phyloP scores from a whole-genome alignment of 2,888 invertebrate species.

The Branchellion lobata region DNA sequence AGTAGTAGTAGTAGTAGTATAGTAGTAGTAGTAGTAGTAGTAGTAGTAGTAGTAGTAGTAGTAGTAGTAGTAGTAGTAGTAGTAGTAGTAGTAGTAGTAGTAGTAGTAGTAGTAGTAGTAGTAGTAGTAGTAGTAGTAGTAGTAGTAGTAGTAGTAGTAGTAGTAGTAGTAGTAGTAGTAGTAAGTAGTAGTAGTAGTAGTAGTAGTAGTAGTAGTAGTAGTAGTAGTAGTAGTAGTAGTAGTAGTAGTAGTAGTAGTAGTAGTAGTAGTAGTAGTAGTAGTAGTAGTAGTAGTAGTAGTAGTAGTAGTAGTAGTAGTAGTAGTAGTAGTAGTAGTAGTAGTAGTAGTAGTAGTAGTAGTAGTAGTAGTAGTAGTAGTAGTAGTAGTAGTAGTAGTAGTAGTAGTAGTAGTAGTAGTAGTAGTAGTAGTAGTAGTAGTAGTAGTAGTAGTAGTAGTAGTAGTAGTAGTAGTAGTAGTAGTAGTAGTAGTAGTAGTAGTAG shows the following conservation, averaged over 20 bases:
- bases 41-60: constrained; percentile 26
- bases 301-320: constrained; percentile 29
- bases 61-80: constrained; percentile 26
- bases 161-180: constrained; percentile 34
- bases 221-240: constrained; percentile 29
- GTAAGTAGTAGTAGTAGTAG: constrained; percentile 37
- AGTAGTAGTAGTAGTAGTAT: constrained; percentile 26
- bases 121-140: constrained; percentile 29
- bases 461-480: constrained; percentile 15
- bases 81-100: constrained; percentile 29
- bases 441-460: constrained; percentile 10
- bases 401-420: constrained; percentile 29
- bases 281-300: constrained; percentile 29
- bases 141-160: constrained; percentile 30
- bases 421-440: constrained; percentile 29
- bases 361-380: constrained; percentile 26
- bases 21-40: constrained; percentile 29
- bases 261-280: constrained; percentile 26
- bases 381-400: constrained; percentile 29
- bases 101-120: constrained; percentile 29
- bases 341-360: constrained; percentile 25
- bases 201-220: constrained; percentile 29
- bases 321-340: constrained; percentile 27
- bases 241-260: constrained; percentile 29
- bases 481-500: constrained; percentile 12